Evolutionary conservation across 2,797 vertebrate genomes (phyloP).

Genomic region (Anisognathus igniventris): DNA sequence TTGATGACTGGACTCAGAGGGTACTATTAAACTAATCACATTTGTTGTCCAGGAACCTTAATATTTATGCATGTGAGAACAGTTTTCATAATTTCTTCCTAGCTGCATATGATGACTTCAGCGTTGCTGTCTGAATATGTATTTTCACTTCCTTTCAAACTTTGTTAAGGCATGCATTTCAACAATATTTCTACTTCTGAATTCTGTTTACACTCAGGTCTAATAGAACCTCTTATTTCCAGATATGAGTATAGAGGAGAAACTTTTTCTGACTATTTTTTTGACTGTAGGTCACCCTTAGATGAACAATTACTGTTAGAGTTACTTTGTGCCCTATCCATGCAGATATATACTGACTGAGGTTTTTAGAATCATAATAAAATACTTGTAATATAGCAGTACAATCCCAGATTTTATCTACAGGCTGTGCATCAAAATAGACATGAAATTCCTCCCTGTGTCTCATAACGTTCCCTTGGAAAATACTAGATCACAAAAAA

Average conservation of each 20-base stretch:
- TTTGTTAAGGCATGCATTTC: background rate
- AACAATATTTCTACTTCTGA: background rate
- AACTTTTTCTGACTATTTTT: background rate
- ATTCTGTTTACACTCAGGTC: background rate
- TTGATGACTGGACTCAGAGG: background rate
- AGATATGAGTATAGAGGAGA: background rate
- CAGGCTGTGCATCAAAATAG: slow-evolving; percentile 16
- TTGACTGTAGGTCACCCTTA: background rate
- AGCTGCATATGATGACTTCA: background rate
- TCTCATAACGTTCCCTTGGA: background rate
- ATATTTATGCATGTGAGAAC: background rate
- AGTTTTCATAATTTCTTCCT: background rate
- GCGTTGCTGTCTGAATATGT: background rate
- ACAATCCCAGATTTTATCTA: background rate
- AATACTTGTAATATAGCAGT: background rate
- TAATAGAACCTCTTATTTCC: background rate
- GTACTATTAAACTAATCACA: background rate
- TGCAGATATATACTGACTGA: background rate
- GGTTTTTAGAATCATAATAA: slow-evolving; percentile 1
- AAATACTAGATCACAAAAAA: slow-evolving; percentile 19
- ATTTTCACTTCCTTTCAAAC: background rate
- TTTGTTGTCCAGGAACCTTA: background rate
- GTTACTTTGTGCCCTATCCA: background rate
- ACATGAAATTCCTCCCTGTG: background rate
- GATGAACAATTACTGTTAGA: background rate